Conservation (phyloP, 2,797 vertebrate species). For the Melanotaenia maccullochi region DNA sequence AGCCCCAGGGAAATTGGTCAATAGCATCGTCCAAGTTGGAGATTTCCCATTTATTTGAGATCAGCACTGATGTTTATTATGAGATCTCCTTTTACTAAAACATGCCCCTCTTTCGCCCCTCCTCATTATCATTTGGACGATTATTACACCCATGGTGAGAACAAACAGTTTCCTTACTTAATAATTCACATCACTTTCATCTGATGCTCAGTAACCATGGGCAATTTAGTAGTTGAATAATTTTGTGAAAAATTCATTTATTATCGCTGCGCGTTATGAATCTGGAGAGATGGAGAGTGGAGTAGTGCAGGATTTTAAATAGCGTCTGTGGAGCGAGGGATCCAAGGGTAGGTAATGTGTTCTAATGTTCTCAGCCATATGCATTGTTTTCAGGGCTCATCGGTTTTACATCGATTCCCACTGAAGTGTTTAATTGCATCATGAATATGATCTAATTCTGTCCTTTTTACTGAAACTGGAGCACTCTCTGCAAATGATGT, state of each 20-base stretch:
- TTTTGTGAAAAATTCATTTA: conserved; percentile 99
- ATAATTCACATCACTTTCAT: conserved; percentile 99
- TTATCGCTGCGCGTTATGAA: conserved; percentile 97
- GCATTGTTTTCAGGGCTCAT: conserved; percentile 99
- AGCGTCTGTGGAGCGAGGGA: conserved; percentile 93
- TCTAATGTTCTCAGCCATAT: conserved; percentile 99
- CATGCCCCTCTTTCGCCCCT: conserved; percentile 61
- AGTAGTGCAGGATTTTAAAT: conserved; percentile 98
- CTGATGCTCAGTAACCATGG: conserved; percentile 99
- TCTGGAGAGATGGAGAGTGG: conserved; percentile 93
- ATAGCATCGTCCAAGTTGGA: conserved; percentile 83
- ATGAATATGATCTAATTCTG: conserved; percentile 99
- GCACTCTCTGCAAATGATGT: conserved; percentile 98
- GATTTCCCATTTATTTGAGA: conserved; percentile 64
- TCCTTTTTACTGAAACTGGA: conserved; percentile 99
- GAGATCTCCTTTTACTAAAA: conserved; percentile 68
- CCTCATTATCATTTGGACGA: conserved; percentile 76
- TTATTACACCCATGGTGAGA: conserved; percentile 84
- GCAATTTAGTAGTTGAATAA: conserved; percentile 99
- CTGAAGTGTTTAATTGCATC: conserved; percentile 99
- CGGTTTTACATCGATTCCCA: conserved; percentile 99
- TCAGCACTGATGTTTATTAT: conserved; percentile 71
- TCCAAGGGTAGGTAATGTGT: conserved; percentile 99
- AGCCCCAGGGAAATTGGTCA: conserved; percentile 72
- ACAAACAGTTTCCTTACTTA: conserved; percentile 91